Conservation (phyloP, 2,797 vertebrate genomes). For the Brotogeris chrysoptera region DNA sequence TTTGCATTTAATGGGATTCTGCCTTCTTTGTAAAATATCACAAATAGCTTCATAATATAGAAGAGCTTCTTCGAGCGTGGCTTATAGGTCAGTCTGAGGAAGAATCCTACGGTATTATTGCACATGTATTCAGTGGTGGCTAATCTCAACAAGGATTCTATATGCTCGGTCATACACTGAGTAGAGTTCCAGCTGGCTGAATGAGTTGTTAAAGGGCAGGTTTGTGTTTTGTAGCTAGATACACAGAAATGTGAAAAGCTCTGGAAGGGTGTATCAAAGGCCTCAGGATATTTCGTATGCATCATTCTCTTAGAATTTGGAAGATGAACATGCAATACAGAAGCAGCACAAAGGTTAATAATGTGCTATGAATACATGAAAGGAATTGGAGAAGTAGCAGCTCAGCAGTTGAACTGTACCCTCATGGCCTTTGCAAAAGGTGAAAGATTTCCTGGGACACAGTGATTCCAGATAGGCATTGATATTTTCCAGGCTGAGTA, state of each 20-base stretch:
- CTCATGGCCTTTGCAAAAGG: neutral
- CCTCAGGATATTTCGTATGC: neutral
- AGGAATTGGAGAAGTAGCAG: neutral
- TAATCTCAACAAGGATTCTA: neutral
- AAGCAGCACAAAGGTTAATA: slow-evolving; percentile 10
- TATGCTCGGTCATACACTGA: neutral
- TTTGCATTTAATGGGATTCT: neutral
- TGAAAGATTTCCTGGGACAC: neutral
- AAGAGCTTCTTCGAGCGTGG: neutral
- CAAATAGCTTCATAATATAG: neutral
- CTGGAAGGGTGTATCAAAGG: neutral
- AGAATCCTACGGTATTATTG: neutral
- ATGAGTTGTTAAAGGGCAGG: slow-evolving; percentile 6
- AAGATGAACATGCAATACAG: neutral
- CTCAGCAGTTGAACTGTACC: neutral
- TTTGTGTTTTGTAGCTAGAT: slow-evolving; percentile 7
- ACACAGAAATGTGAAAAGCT: neutral
- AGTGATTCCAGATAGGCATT: neutral
- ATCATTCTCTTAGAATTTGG: neutral
- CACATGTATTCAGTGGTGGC: neutral
- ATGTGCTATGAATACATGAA: neutral
- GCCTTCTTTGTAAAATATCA: neutral
- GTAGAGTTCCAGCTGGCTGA: neutral
- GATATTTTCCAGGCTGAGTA: neutral
- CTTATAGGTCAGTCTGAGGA: neutral